Evolutionary conservation across 2,888 invertebrate species (phyloP).

Genomic region (Agonopterix alstromeriana): DNA sequence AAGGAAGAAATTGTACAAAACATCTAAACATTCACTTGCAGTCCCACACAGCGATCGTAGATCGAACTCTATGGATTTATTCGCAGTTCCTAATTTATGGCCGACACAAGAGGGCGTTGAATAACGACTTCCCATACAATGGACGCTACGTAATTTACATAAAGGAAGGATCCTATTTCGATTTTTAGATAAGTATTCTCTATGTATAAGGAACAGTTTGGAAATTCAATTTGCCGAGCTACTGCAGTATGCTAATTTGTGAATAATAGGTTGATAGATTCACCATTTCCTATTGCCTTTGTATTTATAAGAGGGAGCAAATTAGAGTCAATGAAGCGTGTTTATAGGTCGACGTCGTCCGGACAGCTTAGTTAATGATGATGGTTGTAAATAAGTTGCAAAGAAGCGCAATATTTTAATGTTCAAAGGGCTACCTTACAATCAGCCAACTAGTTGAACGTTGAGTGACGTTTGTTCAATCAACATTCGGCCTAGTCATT

Average conservation of each 20-base stretch:
- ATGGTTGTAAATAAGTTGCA: no score
- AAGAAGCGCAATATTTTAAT: no score
- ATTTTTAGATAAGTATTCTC: constrained; percentile 1
- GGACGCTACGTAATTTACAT: constrained; percentile 3
- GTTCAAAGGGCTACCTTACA: no score
- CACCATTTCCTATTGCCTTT: background rate
- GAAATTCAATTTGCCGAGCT: background rate
- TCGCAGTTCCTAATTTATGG: constrained; percentile 57
- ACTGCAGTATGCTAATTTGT: background rate
- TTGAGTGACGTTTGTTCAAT: no score
- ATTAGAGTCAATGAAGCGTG: no score
- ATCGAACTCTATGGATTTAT: constrained; percentile 60
- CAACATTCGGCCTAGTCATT: no score
- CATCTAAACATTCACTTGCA: constrained; percentile 6
- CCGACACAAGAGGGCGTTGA: constrained; percentile 21
- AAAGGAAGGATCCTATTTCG: constrained; percentile 4
- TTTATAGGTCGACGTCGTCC: no score
- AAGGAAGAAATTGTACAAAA: constrained; percentile 5
- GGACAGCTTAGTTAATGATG: no score
- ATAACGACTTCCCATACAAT: constrained; percentile 4
- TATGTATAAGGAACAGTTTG: background rate
- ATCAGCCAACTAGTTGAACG: no score
- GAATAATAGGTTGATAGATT: background rate
- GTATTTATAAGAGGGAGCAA: background rate
- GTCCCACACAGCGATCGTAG: constrained; percentile 29